A percentile compares a stretch with the other conserved stretches of the same genome.
phyloP scores from a whole-genome alignment of 2,797 vertebrate genomes.

The Myotis vivesi region DNA sequence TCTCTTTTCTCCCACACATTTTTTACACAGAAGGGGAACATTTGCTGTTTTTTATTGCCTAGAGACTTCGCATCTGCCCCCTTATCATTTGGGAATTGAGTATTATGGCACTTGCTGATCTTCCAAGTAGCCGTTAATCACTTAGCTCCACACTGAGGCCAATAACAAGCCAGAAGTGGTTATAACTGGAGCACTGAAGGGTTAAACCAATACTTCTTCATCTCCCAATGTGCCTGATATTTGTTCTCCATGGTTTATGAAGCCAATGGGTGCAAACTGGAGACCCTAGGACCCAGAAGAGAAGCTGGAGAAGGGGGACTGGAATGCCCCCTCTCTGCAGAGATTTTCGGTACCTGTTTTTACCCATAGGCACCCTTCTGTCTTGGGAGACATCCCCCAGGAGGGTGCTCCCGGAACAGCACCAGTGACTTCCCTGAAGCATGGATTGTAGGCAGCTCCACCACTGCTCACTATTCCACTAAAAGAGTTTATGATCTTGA shows the following conservation, averaged over 20 bases:
- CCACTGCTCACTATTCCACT: neutral
- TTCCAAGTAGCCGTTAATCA: slow-evolving; percentile 44
- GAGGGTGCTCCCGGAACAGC: neutral
- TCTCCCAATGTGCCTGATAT: neutral
- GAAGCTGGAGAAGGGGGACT: neutral
- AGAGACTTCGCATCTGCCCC: slow-evolving; percentile 69
- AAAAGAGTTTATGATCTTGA: neutral
- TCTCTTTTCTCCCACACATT: slow-evolving; percentile 59
- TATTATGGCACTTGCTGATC: neutral
- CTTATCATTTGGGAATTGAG: slow-evolving; percentile 49
- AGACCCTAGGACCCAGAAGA: neutral
- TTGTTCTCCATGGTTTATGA: neutral
- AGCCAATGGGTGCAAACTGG: neutral
- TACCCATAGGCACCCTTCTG: neutral
- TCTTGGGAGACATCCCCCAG: neutral
- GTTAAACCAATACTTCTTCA: neutral
- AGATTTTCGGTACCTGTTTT: neutral
- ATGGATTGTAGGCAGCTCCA: too few species aligned
- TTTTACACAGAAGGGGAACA: slow-evolving; percentile 67
- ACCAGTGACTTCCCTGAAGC: neutral
- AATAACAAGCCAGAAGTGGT: neutral
- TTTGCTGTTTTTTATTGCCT: slow-evolving; percentile 54
- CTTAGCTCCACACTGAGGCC: neutral
- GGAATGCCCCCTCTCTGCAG: neutral
- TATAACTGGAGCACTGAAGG: neutral